Base-by-base conservation (phyloP, 1,140 invertebrate genomes). In the Drosophila lini region DNA sequence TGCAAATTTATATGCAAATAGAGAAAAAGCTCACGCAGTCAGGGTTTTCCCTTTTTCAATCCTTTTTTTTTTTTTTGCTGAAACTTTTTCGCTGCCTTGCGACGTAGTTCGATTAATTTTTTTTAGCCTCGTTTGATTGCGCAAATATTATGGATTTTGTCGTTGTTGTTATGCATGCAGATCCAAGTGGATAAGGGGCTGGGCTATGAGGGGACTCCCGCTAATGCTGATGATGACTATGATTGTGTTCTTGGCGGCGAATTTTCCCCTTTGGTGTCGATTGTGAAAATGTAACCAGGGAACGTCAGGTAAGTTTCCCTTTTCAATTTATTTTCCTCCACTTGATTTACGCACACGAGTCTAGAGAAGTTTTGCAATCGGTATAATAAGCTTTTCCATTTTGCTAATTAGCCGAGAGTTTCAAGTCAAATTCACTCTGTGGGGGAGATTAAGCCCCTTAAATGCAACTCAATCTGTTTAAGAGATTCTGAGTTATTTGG, bases 1-100 rank as follows among this genome's bases (percentile, higher is more conserved):
- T 77, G 73, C 74, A 77, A 77, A 77, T 77, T 55, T 57, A 77
- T 68, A 77, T 77, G 74, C 74, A 77, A 77, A 74, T 74, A 73
- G 15, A 25, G 69, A 45, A 44, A 47, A 36, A 63, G 59, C 73
- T 50, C 52, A 75, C 69, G 59, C 69, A 74, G 44, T 63, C 45
- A 40, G 65, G 41, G 59, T 67, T 56, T 40, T 38, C 31, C 19
- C 25, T 28, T 74, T 58, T 53, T 58, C 38, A 42, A 65, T 44
- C 47, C 32, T 67, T 70, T 67, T 62, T n/a, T n/a, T 62, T 36
- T 55, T 32, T 40, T 53, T 62, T 38, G 50, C 31, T 36, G n/a
- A 9, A 45, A 68, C 50, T 59, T 59, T 77, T 76, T 38, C 15
- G 36, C 31, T 55, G 45, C 53, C 61, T 40, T 16, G 31, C 45